phyloP scores from a whole-genome alignment of 2,113 vertebrate genomes.

The Canis aureus region DNA sequence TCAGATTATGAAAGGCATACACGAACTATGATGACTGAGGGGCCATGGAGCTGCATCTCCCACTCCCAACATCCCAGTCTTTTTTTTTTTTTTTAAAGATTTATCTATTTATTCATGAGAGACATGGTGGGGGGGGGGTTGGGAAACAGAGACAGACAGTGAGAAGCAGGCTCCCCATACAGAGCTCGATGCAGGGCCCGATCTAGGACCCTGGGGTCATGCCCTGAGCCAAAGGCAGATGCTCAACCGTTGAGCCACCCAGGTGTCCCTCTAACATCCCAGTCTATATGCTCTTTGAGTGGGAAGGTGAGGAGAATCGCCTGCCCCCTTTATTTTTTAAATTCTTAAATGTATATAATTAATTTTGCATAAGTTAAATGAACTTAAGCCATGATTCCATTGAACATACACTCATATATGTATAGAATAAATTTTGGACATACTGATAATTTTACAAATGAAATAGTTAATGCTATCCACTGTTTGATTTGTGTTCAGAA shows the following conservation, averaged over 20 bases:
- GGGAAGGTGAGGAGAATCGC: not conserved
- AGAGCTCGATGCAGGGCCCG: no score
- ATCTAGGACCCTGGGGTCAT: no score
- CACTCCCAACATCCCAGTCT: not conserved
- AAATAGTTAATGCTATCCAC: constrained; percentile 39
- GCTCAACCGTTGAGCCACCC: no score
- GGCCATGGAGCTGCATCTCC: not conserved
- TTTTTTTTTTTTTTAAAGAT: no score
- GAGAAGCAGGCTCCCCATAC: no score
- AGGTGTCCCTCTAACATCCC: not conserved
- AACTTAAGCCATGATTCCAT: not conserved
- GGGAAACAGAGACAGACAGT: no score
- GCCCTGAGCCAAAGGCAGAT: no score
- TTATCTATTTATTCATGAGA: no score
- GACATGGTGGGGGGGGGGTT: no score
- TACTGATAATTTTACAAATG: constrained; percentile 53
- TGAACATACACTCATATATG: not conserved
- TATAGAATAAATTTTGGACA: not conserved
- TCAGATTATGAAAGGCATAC: not conserved
- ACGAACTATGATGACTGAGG: not conserved
- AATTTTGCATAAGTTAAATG: not conserved
- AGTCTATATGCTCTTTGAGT: not conserved
- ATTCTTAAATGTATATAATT: not conserved
- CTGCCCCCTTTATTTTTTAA: not conserved
- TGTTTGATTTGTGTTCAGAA: constrained; percentile 20